Base-by-base conservation (phyloP, 2,113 vertebrate genomes). In the Cavia porcellus region DNA sequence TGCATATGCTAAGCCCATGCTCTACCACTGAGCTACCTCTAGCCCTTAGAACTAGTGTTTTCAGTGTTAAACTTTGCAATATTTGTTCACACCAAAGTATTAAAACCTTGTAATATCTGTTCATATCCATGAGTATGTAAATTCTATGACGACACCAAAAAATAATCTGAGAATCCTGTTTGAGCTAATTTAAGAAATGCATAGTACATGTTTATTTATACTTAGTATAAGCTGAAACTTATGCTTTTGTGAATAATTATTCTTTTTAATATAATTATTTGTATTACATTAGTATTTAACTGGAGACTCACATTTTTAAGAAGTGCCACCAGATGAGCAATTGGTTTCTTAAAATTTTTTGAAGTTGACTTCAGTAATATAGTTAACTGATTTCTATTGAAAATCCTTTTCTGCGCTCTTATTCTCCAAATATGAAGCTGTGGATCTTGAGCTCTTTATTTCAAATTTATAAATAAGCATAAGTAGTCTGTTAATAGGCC, bases 401-500 rank as follows among this genome's bases (percentile, higher is more conserved):
- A 89, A 96, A 90, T 95, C 30, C 84, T 96, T 50, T 82, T 96
- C 87, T 97, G 20, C 96, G 14, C 93, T 86, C 97, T 97, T 95
- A 64, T 96, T 98, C 66, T 96, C 72, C 68, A 95, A 96, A 88
- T 93, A 96, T 90, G 87, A 98, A 98, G 97, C 98, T 98, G 66
- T 97, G 94, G 93, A 62, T 86, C 97, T 97, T 98, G 96, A 93
- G 87, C 91, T 95, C 97, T 98, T 98, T 96, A 97, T 98, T 98
- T 98, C 91, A 96, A 30, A 96, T 95, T 92, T 97, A 89, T 97
- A 89, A 96, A 79, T 96, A 98, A 96, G 90, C 89, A 93, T 93
- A 98, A 98, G 97, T 11, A 55, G 74, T 97, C 97, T 98, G 96
- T 98, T 98, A 98, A 98, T 95, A 97, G 96, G 82, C 89, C 85